phyloP scores from a whole-genome alignment of 2,113 vertebrate genomes.

The Lampris megalopsis region DNA sequence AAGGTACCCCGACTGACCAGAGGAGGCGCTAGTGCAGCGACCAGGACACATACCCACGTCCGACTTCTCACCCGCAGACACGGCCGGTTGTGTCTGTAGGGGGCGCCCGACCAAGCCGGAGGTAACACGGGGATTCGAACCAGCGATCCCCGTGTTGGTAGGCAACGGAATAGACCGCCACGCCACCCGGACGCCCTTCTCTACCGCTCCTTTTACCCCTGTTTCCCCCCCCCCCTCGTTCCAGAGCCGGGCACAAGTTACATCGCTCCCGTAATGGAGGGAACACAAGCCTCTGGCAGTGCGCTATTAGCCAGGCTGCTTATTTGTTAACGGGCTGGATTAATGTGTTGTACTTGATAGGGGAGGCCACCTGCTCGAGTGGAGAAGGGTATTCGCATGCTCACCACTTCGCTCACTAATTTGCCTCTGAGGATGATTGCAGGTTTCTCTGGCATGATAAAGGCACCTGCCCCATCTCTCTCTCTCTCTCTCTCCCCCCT shows the following conservation, averaged over 20 bases:
- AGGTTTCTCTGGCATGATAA: conserved; percentile 65
- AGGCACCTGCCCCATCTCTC: conserved; percentile 20
- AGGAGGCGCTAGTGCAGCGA: too few species aligned
- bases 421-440: conserved; percentile 73
- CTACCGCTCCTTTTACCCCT: conserved; percentile 24
- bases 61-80: too few species aligned
- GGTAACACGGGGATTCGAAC: too few species aligned
- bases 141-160: too few species aligned
- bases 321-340: conserved; percentile 78
- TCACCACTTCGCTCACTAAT: conserved; percentile 71
- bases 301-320: conserved; percentile 73
- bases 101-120: too few species aligned
- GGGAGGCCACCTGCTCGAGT: conserved; percentile 72
- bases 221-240: conserved; percentile 15
- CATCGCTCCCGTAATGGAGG: conserved; percentile 59
- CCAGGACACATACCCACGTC: too few species aligned
- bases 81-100: too few species aligned
- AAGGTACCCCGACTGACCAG: too few species aligned
- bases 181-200: background rate
- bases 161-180: too few species aligned
- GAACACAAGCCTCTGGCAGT: conserved; percentile 67
- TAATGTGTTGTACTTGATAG: conserved; percentile 73
- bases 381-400: conserved; percentile 69
- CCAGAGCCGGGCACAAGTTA: conserved; percentile 68
- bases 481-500: conserved; percentile 4